Conservation (phyloP, 1,140 invertebrate species). For the Drosophila tropicalis region DNA sequence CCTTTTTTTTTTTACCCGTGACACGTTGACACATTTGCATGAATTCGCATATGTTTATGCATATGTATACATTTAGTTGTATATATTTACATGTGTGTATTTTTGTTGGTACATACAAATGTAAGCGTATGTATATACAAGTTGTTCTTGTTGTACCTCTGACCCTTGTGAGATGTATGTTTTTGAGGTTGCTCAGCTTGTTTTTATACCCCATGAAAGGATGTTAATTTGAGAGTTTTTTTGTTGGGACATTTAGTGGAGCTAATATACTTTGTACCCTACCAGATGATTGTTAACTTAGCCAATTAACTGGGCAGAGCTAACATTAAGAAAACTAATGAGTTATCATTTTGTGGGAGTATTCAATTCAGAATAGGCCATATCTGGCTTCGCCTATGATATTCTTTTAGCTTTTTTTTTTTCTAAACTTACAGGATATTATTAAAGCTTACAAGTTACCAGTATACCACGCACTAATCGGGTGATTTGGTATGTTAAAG, state of each 20-base stretch:
- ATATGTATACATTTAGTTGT: conserved; percentile 37
- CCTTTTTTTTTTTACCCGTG: conserved; percentile 45
- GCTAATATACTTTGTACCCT: background rate
- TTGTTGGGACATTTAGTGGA: background rate
- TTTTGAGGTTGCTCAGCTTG: conserved; percentile 13
- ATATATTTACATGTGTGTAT: conserved; percentile 7
- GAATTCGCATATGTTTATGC: conserved; percentile 43
- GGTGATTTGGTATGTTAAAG: too few relatives aligned
- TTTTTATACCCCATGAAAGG: background rate
- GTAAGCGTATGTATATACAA: too few relatives aligned
- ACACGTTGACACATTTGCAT: conserved; percentile 63
- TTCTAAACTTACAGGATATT: too few relatives aligned
- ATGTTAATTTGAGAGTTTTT: background rate
- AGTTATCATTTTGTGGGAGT: too few relatives aligned
- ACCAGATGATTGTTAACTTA: too few relatives aligned
- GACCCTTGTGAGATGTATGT: conserved; percentile 49
- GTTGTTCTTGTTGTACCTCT: conserved; percentile 36
- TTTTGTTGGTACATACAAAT: background rate
- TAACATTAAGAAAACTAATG: too few relatives aligned
- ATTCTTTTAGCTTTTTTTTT: too few relatives aligned
- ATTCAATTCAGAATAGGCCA: too few relatives aligned
- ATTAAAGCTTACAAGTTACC: too few relatives aligned
- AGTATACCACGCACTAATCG: too few relatives aligned
- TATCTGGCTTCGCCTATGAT: too few relatives aligned
- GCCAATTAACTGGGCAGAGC: too few relatives aligned